These are phyloP conservation scores for Colaptes auratus DNA, from an alignment of 2,113 vertebrate genomes.

Conservation along the genomic window DNA sequence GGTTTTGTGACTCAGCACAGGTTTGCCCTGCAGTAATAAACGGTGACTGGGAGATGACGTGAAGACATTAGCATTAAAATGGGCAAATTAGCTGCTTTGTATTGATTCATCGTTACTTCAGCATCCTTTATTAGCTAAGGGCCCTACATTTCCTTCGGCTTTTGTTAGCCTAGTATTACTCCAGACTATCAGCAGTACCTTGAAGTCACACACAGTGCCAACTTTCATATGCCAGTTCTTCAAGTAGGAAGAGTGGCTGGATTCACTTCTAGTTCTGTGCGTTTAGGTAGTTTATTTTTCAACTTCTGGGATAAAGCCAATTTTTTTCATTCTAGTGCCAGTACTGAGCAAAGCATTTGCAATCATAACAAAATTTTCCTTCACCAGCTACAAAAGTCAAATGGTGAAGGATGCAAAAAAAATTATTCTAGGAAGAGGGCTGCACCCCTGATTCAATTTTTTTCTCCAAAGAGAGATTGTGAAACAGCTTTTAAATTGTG, in stretches of 20 bases:
- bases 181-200: not conserved
- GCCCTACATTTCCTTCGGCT: not conserved
- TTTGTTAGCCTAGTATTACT: not conserved
- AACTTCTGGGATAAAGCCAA: not conserved
- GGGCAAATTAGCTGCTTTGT: not conserved
- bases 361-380: not conserved
- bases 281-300: not conserved
- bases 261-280: rapidly evolving
- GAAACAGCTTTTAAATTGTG: not conserved
- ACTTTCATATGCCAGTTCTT: not conserved
- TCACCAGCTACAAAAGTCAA: not conserved
- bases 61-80: not conserved
- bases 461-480: not conserved
- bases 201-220: not conserved
- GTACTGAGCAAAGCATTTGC: not conserved
- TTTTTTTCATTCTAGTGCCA: not conserved
- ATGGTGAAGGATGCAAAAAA: not conserved
- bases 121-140: not conserved
- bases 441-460: not conserved
- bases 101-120: not conserved
- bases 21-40: not conserved
- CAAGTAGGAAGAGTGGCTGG: rapidly evolving
- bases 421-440: not conserved
- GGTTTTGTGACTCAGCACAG: not conserved
- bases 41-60: not conserved